phyloP scores from a whole-genome alignment of 2,113 vertebrate species.

The Proteles cristata region DNA sequence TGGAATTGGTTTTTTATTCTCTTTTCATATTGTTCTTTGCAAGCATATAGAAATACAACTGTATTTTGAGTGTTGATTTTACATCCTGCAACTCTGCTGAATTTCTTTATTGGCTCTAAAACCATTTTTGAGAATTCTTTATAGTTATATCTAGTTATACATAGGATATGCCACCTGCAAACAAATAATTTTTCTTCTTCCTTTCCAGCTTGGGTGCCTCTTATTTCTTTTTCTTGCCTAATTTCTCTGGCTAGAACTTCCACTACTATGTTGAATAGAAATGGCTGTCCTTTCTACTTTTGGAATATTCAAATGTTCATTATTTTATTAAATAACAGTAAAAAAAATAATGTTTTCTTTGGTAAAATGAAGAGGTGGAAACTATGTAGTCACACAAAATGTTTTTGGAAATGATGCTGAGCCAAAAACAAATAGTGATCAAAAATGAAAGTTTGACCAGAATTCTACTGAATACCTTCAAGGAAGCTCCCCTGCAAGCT shows the following conservation, averaged over 20 bases:
- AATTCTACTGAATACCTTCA: not conserved
- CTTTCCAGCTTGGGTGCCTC: not conserved
- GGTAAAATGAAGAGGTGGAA: not conserved
- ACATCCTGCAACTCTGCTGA: not conserved
- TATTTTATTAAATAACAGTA: not conserved
- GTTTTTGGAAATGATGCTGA: not conserved
- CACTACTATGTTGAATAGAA: not conserved
- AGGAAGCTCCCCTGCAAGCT: not conserved
- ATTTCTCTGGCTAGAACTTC: not conserved
- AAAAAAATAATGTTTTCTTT: not conserved
- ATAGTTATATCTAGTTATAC: too few species aligned
- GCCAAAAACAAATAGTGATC: not conserved
- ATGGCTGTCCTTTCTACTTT: not conserved
- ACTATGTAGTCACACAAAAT: not conserved
- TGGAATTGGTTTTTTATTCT: not conserved
- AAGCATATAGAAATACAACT: not conserved
- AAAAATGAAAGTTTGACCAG: not conserved
- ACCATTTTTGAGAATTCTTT: not conserved
- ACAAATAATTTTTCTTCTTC: not conserved
- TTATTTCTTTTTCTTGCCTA: not conserved
- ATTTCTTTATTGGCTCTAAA: slow-evolving; percentile 5
- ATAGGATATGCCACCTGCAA: not conserved
- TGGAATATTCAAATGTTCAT: not conserved
- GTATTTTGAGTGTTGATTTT: not conserved
- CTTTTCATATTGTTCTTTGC: not conserved